Conservation (phyloP, 2,888 invertebrate genomes). For the Lasioglossum figueresi region DNA sequence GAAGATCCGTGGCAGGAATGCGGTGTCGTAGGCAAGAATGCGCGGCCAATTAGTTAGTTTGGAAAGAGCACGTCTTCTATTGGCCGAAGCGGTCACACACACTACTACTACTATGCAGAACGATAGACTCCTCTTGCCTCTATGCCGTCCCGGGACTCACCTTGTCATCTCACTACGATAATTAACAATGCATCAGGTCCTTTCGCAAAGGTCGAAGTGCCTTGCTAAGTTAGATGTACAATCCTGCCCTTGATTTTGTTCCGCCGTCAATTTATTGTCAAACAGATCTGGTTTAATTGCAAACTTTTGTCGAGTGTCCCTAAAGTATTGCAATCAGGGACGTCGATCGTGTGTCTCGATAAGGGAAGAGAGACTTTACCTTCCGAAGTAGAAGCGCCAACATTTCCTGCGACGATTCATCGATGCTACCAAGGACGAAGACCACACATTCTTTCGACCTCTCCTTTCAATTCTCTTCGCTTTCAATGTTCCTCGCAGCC, state of each 20-base stretch:
- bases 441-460: slow-evolving; percentile 12
- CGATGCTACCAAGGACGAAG: slow-evolving; percentile 18
- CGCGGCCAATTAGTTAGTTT: no score
- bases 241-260: background rate
- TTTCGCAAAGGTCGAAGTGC: background rate
- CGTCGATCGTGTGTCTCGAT: slow-evolving; percentile 22
- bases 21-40: no score
- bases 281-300: slow-evolving; percentile 40
- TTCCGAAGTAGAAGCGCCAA: slow-evolving; percentile 49
- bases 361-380: slow-evolving; percentile 51
- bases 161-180: no score
- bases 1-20: no score
- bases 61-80: no score
- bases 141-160: no score
- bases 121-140: no score
- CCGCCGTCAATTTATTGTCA: background rate
- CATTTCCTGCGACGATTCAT: slow-evolving; percentile 49
- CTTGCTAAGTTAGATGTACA: background rate
- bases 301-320: background rate
- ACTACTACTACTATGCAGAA: no score
- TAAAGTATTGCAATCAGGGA: slow-evolving; percentile 16
- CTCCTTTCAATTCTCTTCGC: background rate
- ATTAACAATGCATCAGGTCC: background rate
- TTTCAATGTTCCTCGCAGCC: background rate
- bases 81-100: no score